Percentiles rank a stretch among this genome's conserved stretches.
Conservation (phyloP, 2,797 vertebrate genomes). For the Platyrinchus mystaceus region DNA sequence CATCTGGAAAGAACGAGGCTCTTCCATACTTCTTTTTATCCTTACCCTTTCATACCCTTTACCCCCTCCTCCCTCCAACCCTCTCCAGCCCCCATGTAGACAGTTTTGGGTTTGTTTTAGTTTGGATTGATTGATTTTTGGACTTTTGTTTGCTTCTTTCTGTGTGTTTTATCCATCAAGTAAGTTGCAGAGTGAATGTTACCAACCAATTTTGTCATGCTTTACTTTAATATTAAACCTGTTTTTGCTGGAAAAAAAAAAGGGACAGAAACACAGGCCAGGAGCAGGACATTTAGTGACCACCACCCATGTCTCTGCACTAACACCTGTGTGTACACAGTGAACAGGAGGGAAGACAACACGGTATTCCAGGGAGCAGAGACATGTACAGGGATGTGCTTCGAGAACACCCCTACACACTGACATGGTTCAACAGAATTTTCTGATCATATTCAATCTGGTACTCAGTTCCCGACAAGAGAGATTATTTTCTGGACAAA, state of each 20-base stretch:
- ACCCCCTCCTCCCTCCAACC: background rate
- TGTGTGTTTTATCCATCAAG: background rate
- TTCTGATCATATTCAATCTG: background rate
- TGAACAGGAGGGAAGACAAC: background rate
- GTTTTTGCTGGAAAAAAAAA: background rate
- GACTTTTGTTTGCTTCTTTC: background rate
- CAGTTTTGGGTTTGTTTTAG: background rate
- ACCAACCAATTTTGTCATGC: background rate
- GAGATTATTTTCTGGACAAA: background rate
- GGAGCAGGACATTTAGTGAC: background rate
- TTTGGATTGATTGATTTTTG: background rate
- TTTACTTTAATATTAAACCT: background rate
- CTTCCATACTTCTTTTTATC: background rate
- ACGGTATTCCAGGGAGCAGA: background rate
- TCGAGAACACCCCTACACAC: background rate
- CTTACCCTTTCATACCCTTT: background rate
- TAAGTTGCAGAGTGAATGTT: accelerated
- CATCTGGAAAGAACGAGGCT: background rate
- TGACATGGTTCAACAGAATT: background rate
- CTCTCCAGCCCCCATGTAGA: too few species aligned
- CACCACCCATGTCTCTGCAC: background rate
- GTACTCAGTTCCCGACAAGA: background rate
- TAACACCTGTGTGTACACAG: background rate
- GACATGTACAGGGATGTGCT: background rate
- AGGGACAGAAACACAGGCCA: background rate